Percentiles rank a stretch among this genome's conserved stretches.
Evolutionary conservation across 1,140 invertebrate species (phyloP).

Genomic region (Euura saliciscinereae): DNA sequence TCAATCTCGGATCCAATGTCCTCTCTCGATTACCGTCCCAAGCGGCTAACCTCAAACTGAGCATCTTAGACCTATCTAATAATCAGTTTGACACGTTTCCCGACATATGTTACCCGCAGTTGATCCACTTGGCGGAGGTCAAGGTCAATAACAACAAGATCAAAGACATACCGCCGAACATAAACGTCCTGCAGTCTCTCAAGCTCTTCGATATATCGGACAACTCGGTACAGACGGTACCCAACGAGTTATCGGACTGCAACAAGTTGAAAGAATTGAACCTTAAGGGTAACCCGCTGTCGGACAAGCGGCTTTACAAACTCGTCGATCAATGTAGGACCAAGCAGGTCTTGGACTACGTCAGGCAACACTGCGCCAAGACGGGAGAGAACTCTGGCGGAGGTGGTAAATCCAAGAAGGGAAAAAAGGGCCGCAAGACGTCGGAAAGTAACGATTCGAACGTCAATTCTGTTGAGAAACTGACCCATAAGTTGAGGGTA

Average conservation of each 20-base stretch:
- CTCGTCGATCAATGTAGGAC: constrained; percentile 72
- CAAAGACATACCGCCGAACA: constrained; percentile 63
- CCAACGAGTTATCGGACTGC: constrained; percentile 47
- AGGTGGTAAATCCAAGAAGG: constrained; percentile 53
- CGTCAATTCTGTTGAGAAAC: constrained; percentile 35
- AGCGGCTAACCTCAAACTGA: constrained; percentile 61
- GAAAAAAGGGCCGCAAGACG: constrained; percentile 57
- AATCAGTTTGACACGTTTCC: constrained; percentile 72
- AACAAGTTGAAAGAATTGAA: constrained; percentile 60
- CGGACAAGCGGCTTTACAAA: constrained; percentile 75
- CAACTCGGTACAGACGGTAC: constrained; percentile 65
- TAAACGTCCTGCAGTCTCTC: constrained; percentile 65
- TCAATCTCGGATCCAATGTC: constrained; percentile 75
- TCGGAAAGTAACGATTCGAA: constrained; percentile 39
- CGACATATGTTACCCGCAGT: constrained; percentile 65
- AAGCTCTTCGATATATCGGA: constrained; percentile 74
- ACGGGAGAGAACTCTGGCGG: constrained; percentile 39
- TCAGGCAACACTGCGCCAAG: constrained; percentile 67
- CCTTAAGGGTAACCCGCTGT: constrained; percentile 74
- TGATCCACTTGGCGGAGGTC: constrained; percentile 72
- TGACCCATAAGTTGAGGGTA: constrained; percentile 52
- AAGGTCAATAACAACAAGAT: constrained; percentile 73
- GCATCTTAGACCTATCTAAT: constrained; percentile 69
- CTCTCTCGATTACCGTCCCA: constrained; percentile 67
- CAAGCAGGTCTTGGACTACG: constrained; percentile 74